Percentiles rank a stretch among this genome's conserved stretches.
Conservation (phyloP, 2,888 invertebrate species). For the Amblyjoppa proteus region DNA sequence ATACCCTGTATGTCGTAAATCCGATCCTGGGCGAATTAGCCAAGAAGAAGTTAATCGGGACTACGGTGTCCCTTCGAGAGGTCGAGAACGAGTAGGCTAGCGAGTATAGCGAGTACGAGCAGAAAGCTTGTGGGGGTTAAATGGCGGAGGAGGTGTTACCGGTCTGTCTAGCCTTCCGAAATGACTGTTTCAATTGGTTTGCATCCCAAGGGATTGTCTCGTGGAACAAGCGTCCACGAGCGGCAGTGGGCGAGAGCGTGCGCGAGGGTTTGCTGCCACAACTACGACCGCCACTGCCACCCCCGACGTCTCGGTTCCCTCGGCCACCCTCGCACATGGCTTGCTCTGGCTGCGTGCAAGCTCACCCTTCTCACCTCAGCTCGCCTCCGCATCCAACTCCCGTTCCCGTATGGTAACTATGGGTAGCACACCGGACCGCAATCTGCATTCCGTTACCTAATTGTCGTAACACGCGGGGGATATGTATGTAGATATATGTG, state of each 20-base stretch:
- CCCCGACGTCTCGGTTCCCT: conserved; percentile 20
- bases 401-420: conserved; percentile 79
- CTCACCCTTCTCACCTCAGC: conserved; percentile 37
- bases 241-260: conserved; percentile 32
- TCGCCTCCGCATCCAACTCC: conserved; percentile 49
- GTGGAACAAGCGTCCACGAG: conserved; percentile 74
- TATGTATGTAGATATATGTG: conserved; percentile 72
- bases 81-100: conserved; percentile 40
- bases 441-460: conserved; percentile 83
- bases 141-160: conserved; percentile 70
- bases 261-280: conserved; percentile 48
- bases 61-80: conserved; percentile 51
- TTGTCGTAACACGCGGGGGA: conserved; percentile 78
- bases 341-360: conserved; percentile 39
- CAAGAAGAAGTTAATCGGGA: conserved; percentile 55
- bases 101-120: conserved; percentile 35
- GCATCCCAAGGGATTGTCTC: conserved; percentile 76
- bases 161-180: conserved; percentile 74
- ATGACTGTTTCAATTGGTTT: conserved; percentile 79
- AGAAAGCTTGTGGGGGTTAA: conserved; percentile 52
- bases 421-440: conserved; percentile 79
- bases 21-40: conserved; percentile 16
- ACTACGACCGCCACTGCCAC: conserved; percentile 67
- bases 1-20: background rate
- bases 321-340: conserved; percentile 8